Conservation (phyloP, 2,113 vertebrate species). For the Gorsachius goisagi region DNA sequence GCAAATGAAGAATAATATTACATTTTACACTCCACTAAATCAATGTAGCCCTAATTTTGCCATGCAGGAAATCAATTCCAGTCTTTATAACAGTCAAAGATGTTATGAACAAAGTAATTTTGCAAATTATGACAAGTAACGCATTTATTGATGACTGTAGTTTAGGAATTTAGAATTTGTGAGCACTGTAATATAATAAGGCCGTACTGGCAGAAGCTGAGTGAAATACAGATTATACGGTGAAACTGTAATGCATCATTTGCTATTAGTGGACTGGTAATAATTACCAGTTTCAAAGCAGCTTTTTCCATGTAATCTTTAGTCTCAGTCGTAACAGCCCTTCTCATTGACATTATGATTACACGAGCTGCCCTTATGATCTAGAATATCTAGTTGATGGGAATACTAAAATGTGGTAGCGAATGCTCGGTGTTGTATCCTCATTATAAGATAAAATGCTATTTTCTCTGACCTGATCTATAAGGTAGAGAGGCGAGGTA, state of each 20-base stretch:
- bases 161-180: slow-evolving; percentile 77
- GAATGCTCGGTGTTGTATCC: slow-evolving; percentile 69
- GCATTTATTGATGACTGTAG: slow-evolving; percentile 81
- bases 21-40: slow-evolving; percentile 78
- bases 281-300: slow-evolving; percentile 85
- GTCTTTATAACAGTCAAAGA: slow-evolving; percentile 79
- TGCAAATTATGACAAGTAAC: slow-evolving; percentile 79
- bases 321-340: slow-evolving; percentile 80
- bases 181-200: slow-evolving; percentile 73
- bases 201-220: slow-evolving; percentile 58
- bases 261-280: slow-evolving; percentile 84
- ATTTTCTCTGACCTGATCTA: slow-evolving; percentile 75
- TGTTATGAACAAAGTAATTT: slow-evolving; percentile 84
- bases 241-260: slow-evolving; percentile 81
- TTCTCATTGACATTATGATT: slow-evolving; percentile 85
- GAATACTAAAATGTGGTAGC: slow-evolving; percentile 72
- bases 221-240: slow-evolving; percentile 78
- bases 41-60: slow-evolving; percentile 79
- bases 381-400: slow-evolving; percentile 80
- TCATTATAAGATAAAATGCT: slow-evolving; percentile 78
- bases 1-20: slow-evolving; percentile 79
- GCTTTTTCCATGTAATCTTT: slow-evolving; percentile 80
- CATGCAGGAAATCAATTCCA: slow-evolving; percentile 78
- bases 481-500: slow-evolving; percentile 56
- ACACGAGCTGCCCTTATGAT: slow-evolving; percentile 78